Conservation (phyloP, 2,113 vertebrate genomes). For the Piaya cayana region DNA sequence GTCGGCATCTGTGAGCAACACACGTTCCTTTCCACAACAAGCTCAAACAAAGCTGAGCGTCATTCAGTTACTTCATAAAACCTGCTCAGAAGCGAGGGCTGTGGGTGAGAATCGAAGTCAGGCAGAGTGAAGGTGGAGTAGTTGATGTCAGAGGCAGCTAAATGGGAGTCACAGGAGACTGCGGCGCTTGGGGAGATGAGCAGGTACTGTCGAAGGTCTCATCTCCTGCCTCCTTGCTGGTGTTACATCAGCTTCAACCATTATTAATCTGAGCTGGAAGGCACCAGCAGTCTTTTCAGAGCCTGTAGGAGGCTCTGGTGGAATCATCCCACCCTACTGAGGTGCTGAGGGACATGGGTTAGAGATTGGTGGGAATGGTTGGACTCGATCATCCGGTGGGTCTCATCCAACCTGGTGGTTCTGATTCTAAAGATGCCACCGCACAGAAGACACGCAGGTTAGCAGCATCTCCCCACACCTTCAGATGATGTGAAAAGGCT, state of each 20-base stretch:
- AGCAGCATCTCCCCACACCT: neutral
- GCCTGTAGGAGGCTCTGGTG: neutral
- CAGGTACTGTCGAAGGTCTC: neutral
- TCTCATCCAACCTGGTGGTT: too few species aligned
- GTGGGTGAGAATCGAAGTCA: neutral
- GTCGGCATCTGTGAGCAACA: neutral
- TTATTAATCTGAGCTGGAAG: neutral
- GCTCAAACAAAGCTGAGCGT: neutral
- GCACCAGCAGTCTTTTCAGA: neutral
- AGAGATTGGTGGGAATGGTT: too few species aligned
- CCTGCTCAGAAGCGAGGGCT: neutral
- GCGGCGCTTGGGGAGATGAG: neutral
- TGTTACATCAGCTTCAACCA: neutral
- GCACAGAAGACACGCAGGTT: neutral
- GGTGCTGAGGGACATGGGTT: too few species aligned
- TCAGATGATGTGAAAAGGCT: neutral
- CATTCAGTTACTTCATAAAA: neutral
- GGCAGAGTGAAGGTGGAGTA: neutral
- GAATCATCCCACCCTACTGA: neutral
- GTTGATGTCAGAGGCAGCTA: neutral
- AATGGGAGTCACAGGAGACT: neutral
- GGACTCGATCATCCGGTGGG: too few species aligned
- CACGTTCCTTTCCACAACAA: neutral
- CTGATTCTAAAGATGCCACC: neutral
- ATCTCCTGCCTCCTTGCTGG: neutral